These are phyloP conservation scores for Spilogale gracilis DNA, from an alignment of 2,113 vertebrate species.

Conservation along the genomic window DNA sequence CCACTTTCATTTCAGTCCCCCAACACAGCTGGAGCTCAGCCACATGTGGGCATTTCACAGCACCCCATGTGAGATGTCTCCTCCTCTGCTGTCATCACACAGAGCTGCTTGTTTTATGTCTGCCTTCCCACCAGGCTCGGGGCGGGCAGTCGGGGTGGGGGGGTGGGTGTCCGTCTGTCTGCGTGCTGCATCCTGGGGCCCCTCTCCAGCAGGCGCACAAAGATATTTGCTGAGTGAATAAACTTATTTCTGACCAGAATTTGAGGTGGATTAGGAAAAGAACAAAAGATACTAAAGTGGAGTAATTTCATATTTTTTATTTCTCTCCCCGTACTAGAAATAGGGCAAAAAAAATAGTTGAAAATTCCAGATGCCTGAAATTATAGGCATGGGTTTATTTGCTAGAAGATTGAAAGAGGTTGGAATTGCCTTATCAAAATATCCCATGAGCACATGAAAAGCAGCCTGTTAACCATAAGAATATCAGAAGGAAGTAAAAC, in stretches of 20 bases:
- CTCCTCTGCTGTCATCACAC: background rate
- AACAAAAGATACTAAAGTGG: background rate
- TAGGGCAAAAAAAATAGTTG: background rate
- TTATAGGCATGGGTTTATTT: background rate
- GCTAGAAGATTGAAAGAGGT: background rate
- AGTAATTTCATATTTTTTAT: background rate
- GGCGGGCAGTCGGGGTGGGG: accelerated
- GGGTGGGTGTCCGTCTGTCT: background rate
- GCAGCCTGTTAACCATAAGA: background rate
- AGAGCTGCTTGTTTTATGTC: background rate
- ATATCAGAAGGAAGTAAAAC: background rate
- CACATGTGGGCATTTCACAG: accelerated
- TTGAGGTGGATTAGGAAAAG: background rate
- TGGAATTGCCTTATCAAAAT: background rate
- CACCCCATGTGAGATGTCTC: accelerated
- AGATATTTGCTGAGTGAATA: background rate
- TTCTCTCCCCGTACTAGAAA: background rate
- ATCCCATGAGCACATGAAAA: background rate
- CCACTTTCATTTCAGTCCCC: background rate
- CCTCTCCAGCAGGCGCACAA: background rate
- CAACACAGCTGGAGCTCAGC: background rate
- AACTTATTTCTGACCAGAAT: background rate
- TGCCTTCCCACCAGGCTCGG: background rate
- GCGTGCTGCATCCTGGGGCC: accelerated
- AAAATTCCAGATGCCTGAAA: background rate